Conservation (phyloP, 2,888 invertebrate genomes). For the Adelognathus sp. region DNA sequence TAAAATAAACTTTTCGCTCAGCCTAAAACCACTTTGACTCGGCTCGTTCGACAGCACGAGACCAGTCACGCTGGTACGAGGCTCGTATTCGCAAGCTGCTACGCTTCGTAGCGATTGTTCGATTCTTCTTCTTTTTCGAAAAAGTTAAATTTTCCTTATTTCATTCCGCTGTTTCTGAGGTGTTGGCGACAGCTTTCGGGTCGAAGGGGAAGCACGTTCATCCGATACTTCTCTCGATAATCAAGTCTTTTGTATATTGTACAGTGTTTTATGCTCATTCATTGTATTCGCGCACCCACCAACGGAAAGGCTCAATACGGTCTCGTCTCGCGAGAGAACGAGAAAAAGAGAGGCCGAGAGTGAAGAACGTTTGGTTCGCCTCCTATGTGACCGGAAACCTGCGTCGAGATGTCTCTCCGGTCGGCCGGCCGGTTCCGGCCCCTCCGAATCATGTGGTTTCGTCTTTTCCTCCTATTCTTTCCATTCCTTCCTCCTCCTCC, state of each 20-base stretch:
- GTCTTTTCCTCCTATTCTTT: slow-evolving; percentile 58
- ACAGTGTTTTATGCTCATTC: slow-evolving; percentile 15
- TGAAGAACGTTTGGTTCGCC: slow-evolving; percentile 46
- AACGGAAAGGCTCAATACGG: slow-evolving; percentile 48
- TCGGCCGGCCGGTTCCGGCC: slow-evolving; percentile 56
- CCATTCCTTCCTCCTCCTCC: slow-evolving; percentile 1
- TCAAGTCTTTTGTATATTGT: slow-evolving; percentile 23
- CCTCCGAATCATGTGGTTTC: slow-evolving; percentile 64
- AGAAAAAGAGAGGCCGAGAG: slow-evolving; percentile 39
- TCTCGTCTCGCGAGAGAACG: slow-evolving; percentile 34
- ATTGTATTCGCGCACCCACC: slow-evolving; percentile 24
- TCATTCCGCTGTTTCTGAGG: background rate
- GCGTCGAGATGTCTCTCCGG: slow-evolving; percentile 63
- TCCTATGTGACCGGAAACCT: slow-evolving; percentile 64
- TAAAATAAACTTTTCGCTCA: slow-evolving; percentile 71
- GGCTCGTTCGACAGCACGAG: slow-evolving; percentile 12
- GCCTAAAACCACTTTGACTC: slow-evolving; percentile 71
- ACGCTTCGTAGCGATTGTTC: background rate
- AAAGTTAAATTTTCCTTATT: background rate
- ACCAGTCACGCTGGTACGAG: background rate
- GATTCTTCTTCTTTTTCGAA: slow-evolving; percentile 1
- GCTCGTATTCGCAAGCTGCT: slow-evolving; percentile 14
- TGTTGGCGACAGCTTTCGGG: background rate
- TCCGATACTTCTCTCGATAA: slow-evolving; percentile 21
- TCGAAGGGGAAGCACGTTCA: background rate